Base-by-base conservation (phyloP, 2,797 vertebrate genomes). In the Lepilemur ruficaudatus region DNA sequence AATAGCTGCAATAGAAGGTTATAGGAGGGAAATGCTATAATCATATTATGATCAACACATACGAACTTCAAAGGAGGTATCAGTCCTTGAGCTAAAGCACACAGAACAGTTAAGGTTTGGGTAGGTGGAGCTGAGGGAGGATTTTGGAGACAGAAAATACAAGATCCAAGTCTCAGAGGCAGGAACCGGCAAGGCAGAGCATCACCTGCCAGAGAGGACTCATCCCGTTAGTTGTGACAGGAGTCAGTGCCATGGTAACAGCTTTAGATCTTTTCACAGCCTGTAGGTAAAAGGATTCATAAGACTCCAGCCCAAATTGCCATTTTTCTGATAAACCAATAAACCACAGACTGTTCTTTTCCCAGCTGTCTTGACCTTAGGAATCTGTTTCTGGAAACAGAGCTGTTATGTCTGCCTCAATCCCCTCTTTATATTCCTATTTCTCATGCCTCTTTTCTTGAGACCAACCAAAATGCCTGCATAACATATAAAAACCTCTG, bases 221-320 rank as follows among this genome's bases (percentile, higher is more conserved):
- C 57, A 1, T 7, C 41, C 59, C 9, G 41, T 30, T 8, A 7
- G 41, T 5, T 43, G 7, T 3, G 30, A 10, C 20, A 41, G 70
- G 6, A 32, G 11, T 52, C 4, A 0, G 9, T 5, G 11, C 43
- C 41, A 22, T 11, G 18, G 32, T 3, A 63, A 79, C 1, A 32
- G 13, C 48, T 28, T 12, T 5, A 4, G 17, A 52, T 25, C 57
- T 38, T 55, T 50, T 5, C 10, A 9, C 18, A 80, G 30, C n/a
- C 55, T 46, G 5, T 20, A 41, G 28, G 46, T 20, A 81, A 57
- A 85, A 88, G 46, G 79, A 86, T 65, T 63, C 55, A 0, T 38
- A 85, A 85, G 32, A 57, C 32, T 48, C 69, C 59, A 79, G 41
- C 35, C 38, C 57, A 43, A 70, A 38, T 2, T 12, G 52, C 17